A percentile compares a stretch with the other conserved stretches of the same genome.
Conservation (phyloP, 1,140 invertebrate genomes). For the Drosophila burlai region DNA sequence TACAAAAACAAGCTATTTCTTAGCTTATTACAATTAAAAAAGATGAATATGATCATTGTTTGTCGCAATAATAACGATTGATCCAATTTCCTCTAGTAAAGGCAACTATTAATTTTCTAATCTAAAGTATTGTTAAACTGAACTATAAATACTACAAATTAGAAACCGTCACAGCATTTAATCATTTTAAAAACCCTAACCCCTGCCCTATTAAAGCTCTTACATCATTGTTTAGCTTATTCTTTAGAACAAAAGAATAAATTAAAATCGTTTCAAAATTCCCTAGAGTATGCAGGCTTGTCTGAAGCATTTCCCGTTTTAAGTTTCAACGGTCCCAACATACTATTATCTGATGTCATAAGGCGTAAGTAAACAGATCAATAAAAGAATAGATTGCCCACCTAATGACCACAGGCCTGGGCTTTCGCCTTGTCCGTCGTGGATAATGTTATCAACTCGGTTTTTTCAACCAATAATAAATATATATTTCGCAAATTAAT, state of each 20-base stretch:
- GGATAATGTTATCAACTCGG: conserved; percentile 11
- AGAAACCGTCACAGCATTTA: too few relatives aligned
- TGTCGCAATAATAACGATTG: too few relatives aligned
- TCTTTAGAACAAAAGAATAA: not conserved
- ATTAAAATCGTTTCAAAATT: not conserved
- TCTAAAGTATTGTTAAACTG: too few relatives aligned
- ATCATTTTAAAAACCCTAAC: too few relatives aligned
- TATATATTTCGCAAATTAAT: conserved; percentile 21
- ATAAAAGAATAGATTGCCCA: conserved; percentile 48
- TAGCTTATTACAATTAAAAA: too few relatives aligned
- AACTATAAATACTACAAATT: too few relatives aligned
- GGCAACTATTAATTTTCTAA: too few relatives aligned
- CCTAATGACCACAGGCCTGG: conserved; percentile 8
- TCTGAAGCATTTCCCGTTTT: not conserved
- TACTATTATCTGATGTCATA: conserved; percentile 4
- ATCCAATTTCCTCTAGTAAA: too few relatives aligned
- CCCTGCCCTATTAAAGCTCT: not conserved
- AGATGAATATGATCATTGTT: too few relatives aligned
- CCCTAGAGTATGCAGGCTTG: not conserved
- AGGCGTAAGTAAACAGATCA: conserved; percentile 33
- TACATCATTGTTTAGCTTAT: too few relatives aligned
- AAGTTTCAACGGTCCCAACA: not conserved
- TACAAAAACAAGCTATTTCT: too few relatives aligned
- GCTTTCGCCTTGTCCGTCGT: not conserved
- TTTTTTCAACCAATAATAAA: conserved; percentile 1